A percentile compares a stretch with the other conserved stretches of the same genome.
Conservation (phyloP, 2,888 invertebrate genomes). For the Tromatobia lineatoria region DNA sequence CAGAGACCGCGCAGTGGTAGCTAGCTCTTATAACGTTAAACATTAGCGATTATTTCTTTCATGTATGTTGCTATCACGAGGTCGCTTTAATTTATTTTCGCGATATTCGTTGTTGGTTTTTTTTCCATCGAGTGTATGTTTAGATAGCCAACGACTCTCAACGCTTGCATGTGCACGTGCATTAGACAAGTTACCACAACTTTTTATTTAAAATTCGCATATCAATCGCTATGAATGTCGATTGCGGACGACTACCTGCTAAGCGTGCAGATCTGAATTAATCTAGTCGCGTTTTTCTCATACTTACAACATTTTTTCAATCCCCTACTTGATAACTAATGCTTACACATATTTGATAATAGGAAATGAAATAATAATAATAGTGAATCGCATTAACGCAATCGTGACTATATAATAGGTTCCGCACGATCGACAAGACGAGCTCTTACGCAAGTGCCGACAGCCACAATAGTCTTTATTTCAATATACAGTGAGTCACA, state of each 20-base stretch:
- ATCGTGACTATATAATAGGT: constrained; percentile 43
- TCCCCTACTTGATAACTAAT: background rate
- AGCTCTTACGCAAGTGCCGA: constrained; percentile 1
- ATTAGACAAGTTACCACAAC: background rate
- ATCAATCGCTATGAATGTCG: background rate
- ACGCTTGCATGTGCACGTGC: background rate
- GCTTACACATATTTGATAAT: background rate
- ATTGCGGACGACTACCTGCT: background rate
- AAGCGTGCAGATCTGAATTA: background rate
- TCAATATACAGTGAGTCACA: background rate
- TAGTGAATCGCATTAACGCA: background rate
- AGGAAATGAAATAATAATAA: background rate
- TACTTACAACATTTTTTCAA: background rate
- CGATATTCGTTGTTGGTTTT: background rate
- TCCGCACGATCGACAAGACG: constrained; percentile 64
- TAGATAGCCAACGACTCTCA: background rate
- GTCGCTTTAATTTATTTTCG: background rate
- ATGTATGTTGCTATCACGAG: background rate
- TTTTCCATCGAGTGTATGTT: background rate
- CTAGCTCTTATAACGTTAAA: background rate
- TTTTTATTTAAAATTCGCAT: background rate
- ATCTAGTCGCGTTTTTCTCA: background rate
- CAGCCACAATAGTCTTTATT: background rate
- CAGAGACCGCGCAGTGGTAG: background rate
- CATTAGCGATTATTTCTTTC: background rate